Percentiles rank a stretch among this genome's conserved stretches.
phyloP scores from a whole-genome alignment of 2,888 invertebrate species.

The Trilocha varians region DNA sequence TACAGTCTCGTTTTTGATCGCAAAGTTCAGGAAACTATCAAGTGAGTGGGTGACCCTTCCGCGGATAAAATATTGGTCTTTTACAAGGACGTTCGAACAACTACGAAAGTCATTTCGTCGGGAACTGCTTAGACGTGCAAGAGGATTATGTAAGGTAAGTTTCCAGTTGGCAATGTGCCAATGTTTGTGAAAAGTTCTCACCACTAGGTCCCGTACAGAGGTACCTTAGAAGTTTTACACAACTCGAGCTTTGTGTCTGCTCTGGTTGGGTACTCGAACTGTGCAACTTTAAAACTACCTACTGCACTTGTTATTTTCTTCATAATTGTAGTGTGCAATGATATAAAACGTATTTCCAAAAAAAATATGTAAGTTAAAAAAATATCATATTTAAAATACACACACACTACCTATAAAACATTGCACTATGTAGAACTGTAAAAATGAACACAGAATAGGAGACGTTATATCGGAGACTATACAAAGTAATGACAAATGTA shows the following conservation, averaged over 20 bases:
- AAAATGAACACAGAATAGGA: too few relatives aligned
- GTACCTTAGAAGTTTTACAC: slow-evolving; percentile 38
- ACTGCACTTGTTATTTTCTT: background rate
- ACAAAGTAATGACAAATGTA: background rate
- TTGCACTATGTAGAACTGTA: too few relatives aligned
- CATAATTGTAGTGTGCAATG: background rate
- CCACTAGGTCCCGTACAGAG: slow-evolving; percentile 27
- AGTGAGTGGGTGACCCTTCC: background rate
- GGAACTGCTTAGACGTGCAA: slow-evolving; percentile 41
- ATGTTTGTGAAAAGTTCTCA: slow-evolving; percentile 45
- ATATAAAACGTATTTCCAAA: too few relatives aligned
- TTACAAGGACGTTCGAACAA: slow-evolving; percentile 6
- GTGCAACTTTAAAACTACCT: background rate
- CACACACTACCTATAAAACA: too few relatives aligned
- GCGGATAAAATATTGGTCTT: background rate
- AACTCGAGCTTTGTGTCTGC: slow-evolving; percentile 30
- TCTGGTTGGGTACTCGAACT: too few relatives aligned
- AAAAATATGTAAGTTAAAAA: too few relatives aligned
- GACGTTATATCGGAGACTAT: background rate
- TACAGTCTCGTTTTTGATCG: background rate
- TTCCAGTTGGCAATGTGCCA: slow-evolving; percentile 44
- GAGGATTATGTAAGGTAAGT: slow-evolving; percentile 40
- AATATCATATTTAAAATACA: too few relatives aligned
- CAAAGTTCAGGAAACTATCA: background rate
- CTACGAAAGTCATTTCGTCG: slow-evolving; percentile 29